These are phyloP conservation scores for Rhopilema esculentum DNA, from an alignment of 30 jellyfish, hydroid and myxozoan genomes.

Conservation along the genomic window DNA sequence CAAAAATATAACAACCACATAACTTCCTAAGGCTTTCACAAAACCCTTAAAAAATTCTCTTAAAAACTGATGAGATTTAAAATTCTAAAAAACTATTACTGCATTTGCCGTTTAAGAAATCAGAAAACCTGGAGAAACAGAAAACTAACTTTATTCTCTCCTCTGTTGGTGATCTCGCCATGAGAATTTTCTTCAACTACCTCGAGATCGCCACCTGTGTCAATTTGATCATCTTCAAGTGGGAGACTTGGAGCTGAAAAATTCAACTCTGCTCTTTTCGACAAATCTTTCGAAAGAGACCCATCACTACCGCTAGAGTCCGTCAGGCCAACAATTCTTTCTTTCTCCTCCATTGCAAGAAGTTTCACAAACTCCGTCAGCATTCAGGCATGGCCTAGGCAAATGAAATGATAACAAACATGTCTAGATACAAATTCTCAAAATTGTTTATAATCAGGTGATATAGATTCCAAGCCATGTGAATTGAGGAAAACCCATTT, in stretches of 20 bases:
- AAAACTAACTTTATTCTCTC: not conserved
- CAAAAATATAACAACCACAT: too few relatives aligned
- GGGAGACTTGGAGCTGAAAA: conserved; percentile 31
- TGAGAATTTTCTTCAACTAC: conserved; percentile 2
- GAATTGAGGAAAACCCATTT: not conserved
- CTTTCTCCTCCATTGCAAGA: conserved; percentile 21
- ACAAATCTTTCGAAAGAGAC: conserved; percentile 58
- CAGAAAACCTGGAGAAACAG: too few relatives aligned
- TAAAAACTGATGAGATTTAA: too few relatives aligned
- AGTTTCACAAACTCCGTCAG: not conserved
- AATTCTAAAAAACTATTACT: too few relatives aligned
- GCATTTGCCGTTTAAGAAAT: too few relatives aligned
- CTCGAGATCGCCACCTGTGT: not conserved
- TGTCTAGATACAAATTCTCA: too few relatives aligned
- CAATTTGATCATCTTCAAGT: conserved; percentile 22
- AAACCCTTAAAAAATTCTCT: too few relatives aligned
- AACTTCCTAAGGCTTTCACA: too few relatives aligned
- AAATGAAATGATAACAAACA: not conserved
- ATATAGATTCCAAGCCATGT: too few relatives aligned
- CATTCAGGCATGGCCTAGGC: not conserved
- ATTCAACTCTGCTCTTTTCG: conserved; percentile 66
- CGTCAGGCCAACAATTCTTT: conserved; percentile 23
- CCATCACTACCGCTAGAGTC: conserved; percentile 80
- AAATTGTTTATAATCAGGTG: too few relatives aligned
- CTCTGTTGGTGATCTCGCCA: not conserved